Percentiles rank a stretch among this genome's conserved stretches.
phyloP scores from a whole-genome alignment of 2,797 vertebrate genomes.

The Strix occidentalis region DNA sequence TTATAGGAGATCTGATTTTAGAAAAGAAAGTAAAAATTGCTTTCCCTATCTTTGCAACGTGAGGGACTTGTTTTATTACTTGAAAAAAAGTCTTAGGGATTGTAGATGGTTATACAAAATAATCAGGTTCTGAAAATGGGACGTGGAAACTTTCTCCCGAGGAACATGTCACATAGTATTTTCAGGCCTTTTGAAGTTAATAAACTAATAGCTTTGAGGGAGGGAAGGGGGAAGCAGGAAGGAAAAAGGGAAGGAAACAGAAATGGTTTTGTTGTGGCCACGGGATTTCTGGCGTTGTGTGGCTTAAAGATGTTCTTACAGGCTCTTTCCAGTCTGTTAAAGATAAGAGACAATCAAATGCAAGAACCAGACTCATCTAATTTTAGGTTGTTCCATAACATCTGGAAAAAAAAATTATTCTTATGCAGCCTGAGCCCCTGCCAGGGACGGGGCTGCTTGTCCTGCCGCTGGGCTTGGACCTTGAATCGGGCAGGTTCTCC shows the following conservation, averaged over 20 bases:
- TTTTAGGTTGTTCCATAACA: fast-evolving
- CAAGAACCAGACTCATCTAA: fast-evolving
- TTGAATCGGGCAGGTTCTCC: background rate
- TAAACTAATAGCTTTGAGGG: background rate
- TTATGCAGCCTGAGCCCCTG: too few species aligned
- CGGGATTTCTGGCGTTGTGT: fast-evolving
- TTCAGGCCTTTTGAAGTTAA: background rate
- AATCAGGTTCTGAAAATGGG: background rate
- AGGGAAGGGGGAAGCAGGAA: background rate
- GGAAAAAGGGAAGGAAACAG: background rate
- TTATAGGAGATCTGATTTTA: background rate
- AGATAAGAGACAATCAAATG: background rate
- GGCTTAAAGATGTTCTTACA: too few species aligned
- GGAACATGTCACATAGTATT: fast-evolving
- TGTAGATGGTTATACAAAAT: too few species aligned
- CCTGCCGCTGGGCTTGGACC: background rate
- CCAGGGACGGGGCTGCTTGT: background rate
- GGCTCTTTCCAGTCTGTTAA: background rate
- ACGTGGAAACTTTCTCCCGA: background rate
- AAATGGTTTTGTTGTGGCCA: fast-evolving
- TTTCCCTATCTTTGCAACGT: background rate
- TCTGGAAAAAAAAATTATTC: too few species aligned
- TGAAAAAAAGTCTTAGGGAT: too few species aligned
- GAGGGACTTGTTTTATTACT: background rate
- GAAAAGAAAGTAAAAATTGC: background rate